phyloP scores from a whole-genome alignment of 2,797 vertebrate genomes.

The Esox masquinongy region DNA sequence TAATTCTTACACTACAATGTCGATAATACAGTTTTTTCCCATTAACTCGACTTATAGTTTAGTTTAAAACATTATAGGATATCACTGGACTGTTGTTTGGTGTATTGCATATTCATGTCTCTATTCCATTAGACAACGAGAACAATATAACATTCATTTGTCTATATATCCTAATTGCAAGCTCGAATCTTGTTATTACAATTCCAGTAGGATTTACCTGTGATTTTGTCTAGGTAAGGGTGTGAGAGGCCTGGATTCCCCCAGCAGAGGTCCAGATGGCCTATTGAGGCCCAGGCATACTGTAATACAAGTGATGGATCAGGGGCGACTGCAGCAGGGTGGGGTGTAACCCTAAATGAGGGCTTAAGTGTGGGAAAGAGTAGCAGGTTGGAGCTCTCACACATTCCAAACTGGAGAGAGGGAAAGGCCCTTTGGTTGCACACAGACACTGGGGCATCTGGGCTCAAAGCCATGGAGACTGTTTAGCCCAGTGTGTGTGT shows the following conservation, averaged over 20 bases:
- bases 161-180: not conserved
- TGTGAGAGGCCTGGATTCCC: conserved; percentile 35
- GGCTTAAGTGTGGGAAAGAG: conserved; percentile 78
- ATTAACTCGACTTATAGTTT: not conserved
- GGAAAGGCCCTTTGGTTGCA: conserved; percentile 48
- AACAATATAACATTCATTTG: not conserved
- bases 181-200: not conserved
- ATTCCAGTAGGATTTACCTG: conserved; percentile 15
- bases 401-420: conserved; percentile 61
- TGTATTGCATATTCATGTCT: not conserved
- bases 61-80: not conserved
- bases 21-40: not conserved
- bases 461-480: conserved; percentile 47
- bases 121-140: conserved; percentile 28
- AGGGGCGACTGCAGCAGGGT: conserved; percentile 47
- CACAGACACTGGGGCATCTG: conserved; percentile 52
- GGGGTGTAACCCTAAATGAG: conserved; percentile 65
- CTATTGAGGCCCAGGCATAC: conserved; percentile 57
- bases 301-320: conserved; percentile 59
- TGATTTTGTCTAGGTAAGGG: conserved; percentile 35
- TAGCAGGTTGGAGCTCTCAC: conserved; percentile 62
- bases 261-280: conserved; percentile 66
- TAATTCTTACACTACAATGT: not conserved
- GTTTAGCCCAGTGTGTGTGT: conserved; percentile 19
- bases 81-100: not conserved